Evolutionary conservation across 2,888 invertebrate species (phyloP), one percentile per base, ranked within the genome.

Genomic region (Tetragnatha montana): DNA sequence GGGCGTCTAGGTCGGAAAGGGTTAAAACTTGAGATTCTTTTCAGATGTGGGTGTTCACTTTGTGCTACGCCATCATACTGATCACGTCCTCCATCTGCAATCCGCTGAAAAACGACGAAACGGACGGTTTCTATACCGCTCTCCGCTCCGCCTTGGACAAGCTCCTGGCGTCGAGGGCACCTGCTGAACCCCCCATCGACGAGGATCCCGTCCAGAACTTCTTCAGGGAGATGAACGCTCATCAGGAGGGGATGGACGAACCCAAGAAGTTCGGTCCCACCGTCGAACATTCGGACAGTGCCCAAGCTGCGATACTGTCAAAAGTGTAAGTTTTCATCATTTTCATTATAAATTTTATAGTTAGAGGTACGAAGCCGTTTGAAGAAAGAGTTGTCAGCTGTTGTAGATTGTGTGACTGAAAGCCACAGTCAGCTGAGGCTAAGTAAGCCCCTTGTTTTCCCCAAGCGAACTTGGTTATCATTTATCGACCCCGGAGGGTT

Each of bases 41-140:
- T 60, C 21, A 84, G 84, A 84, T 84, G 84, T 84, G 84, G 84
- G 75, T 84, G 19, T 14, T 76, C 76, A 69, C 76, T 76, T 47
- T 75, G 12, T 70, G 19, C 17, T 76, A 50, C 68, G 47, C 47
- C 69, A 22, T 76, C 69, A 7, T 68, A 12, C 14, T 84, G 21
- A 76, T 76, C 17, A 82, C 74, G 3, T 50, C 14, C 10, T 68
- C 69, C 10, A 14, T 84, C 7, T 69, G 49, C 19, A 76, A 68
- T 50, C 84, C 84, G 1, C 17, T 71, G 49, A 70, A 12, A 8
- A n/a, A n/a, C 50, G 10, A 76, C 8, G 35, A n/a, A 8, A 60
- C 74, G 83, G 83, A 83, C 19, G 76, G 49, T 69, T 84, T 84
- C 84, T 84, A 69, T 22, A 17, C 10, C 6, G 69, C 68, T 14